phyloP scores from a whole-genome alignment of 2,797 vertebrate species.

The Cyclopterus lumpus region DNA sequence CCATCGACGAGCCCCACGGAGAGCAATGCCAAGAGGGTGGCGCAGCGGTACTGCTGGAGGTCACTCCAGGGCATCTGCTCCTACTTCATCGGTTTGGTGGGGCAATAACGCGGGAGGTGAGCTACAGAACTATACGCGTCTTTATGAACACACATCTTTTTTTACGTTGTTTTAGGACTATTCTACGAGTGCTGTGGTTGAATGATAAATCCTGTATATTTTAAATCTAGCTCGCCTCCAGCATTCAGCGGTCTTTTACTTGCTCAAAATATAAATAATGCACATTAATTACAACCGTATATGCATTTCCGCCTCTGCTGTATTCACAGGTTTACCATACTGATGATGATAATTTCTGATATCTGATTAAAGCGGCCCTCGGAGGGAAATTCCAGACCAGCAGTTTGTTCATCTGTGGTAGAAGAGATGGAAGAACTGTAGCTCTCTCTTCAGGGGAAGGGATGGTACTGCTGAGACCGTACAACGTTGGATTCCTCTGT shows the following conservation, averaged over 20 bases:
- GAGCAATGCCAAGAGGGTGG: conserved; percentile 77
- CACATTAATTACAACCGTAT: neutral
- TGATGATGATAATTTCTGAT: conserved; percentile 49
- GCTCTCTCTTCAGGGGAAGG: conserved; percentile 40
- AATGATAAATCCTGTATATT: neutral
- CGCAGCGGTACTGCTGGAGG: conserved; percentile 86
- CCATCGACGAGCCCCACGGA: conserved; percentile 51
- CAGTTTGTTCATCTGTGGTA: neutral
- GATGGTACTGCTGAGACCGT: conserved; percentile 29
- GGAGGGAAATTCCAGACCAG: conserved; percentile 26
- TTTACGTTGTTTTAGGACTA: conserved; percentile 23
- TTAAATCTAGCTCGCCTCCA: conserved; percentile 16
- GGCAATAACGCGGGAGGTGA: conserved; percentile 77
- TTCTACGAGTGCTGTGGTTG: neutral
- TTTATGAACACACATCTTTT: neutral
- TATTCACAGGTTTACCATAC: conserved; percentile 55
- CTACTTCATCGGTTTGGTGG: conserved; percentile 84
- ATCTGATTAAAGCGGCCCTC: conserved; percentile 23
- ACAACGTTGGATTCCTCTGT: neutral
- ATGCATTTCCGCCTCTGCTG: conserved; percentile 16
- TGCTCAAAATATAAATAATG: conserved; percentile 8
- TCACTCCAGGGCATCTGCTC: conserved; percentile 85
- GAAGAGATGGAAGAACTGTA: conserved; percentile 27
- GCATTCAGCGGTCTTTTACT: neutral
- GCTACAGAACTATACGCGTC: neutral